Conservation (phyloP, 2,797 vertebrate species). For the Gallinago solitaria region DNA sequence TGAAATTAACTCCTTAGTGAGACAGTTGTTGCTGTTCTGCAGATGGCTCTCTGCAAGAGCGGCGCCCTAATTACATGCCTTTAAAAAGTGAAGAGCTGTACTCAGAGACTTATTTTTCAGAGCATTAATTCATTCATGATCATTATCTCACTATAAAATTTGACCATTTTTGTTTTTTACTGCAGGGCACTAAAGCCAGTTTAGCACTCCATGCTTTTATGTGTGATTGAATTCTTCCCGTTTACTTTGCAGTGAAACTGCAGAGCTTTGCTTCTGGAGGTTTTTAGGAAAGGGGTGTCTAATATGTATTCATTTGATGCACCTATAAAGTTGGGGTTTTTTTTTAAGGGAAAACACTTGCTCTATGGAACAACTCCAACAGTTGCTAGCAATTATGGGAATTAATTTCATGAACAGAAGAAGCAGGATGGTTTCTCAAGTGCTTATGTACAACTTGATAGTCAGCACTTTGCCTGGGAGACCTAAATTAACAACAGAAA, state of each 20-base stretch:
- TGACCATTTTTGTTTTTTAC: neutral
- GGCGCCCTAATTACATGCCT: rapidly evolving
- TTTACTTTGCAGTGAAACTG: neutral
- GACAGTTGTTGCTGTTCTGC: neutral
- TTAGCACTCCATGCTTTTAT: neutral
- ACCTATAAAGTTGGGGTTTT: rapidly evolving
- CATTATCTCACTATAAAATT: slow-evolving; percentile 5
- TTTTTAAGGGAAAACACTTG: neutral
- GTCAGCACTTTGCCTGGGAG: neutral
- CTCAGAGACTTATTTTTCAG: slow-evolving; percentile 1
- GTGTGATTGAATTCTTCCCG: neutral
- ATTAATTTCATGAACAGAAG: neutral
- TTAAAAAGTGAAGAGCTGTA: neutral
- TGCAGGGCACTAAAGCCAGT: neutral
- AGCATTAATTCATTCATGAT: neutral
- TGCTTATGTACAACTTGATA: neutral
- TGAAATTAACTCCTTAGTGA: neutral
- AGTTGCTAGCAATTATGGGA: neutral
- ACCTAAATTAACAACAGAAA: neutral
- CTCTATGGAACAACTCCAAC: neutral
- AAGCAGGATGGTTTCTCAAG: neutral
- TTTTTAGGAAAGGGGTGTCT: neutral
- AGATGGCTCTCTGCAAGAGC: neutral
- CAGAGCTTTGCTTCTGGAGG: neutral
- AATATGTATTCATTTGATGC: neutral